phyloP scores from a whole-genome alignment of 2,797 vertebrate species.

The Pipistrellus pipistrellus region DNA sequence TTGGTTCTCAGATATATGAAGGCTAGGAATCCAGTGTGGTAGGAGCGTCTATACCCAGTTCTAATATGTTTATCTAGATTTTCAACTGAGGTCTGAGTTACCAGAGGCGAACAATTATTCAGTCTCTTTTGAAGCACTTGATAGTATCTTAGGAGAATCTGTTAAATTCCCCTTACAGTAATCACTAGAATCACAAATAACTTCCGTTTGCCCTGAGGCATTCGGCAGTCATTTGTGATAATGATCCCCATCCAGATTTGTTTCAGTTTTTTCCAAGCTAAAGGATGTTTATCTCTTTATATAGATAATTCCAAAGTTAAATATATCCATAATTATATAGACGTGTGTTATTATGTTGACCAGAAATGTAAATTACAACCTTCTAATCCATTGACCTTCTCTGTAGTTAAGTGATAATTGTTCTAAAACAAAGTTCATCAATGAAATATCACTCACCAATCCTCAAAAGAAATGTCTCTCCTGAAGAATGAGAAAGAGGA shows the following conservation, averaged over 20 bases:
- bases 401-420: constrained; percentile 51
- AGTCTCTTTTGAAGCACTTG: constrained; percentile 30
- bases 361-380: constrained; percentile 70
- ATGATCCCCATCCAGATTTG: constrained; percentile 50
- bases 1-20: constrained; percentile 26
- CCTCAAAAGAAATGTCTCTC: constrained; percentile 46
- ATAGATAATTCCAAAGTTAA: constrained; percentile 62
- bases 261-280: constrained; percentile 30
- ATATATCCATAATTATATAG: not conserved
- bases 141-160: constrained; percentile 52
- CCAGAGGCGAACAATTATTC: constrained; percentile 38
- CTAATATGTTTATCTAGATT: constrained; percentile 48
- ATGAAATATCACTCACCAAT: constrained; percentile 57
- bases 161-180: constrained; percentile 31
- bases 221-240: constrained; percentile 73
- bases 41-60: constrained; percentile 5
- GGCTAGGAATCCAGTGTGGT: not conserved
- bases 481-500: constrained; percentile 61
- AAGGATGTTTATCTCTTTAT: constrained; percentile 48
- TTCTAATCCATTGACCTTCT: constrained; percentile 61
- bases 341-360: not conserved
- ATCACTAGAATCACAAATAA: constrained; percentile 58
- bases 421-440: constrained; percentile 70
- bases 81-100: constrained; percentile 38
- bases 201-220: constrained; percentile 52